These are phyloP conservation scores for Bradysia coprophila DNA, from an alignment of 1,140 invertebrate genomes.

Conservation along the genomic window DNA sequence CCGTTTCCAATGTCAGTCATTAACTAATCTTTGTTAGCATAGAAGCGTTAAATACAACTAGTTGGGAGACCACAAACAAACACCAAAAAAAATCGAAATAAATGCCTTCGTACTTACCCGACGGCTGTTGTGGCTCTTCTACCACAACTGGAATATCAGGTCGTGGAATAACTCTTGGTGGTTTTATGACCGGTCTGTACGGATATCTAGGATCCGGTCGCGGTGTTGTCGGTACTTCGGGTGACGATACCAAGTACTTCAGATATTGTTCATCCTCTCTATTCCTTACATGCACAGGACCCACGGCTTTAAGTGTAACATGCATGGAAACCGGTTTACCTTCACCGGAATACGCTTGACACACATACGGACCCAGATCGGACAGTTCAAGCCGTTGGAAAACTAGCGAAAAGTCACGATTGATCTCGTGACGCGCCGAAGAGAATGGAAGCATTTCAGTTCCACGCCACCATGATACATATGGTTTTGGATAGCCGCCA, in stretches of 20 bases:
- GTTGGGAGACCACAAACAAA: too few species aligned
- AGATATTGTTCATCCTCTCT: conserved; percentile 29
- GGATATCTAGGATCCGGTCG: conserved; percentile 19
- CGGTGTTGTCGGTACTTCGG: conserved; percentile 15
- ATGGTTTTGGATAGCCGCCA: conserved; percentile 59
- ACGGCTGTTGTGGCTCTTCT: too few species aligned
- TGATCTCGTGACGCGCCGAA: conserved; percentile 50
- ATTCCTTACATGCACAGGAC: conserved; percentile 30
- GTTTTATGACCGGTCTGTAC: conserved; percentile 16
- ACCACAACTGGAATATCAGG: not conserved
- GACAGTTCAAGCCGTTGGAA: conserved; percentile 49
- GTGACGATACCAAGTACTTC: conserved; percentile 32
- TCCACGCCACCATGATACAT: conserved; percentile 76
- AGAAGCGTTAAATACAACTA: too few species aligned
- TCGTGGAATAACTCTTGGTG: not conserved
- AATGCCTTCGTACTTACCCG: too few species aligned
- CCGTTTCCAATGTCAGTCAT: too few species aligned
- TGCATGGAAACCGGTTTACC: conserved; percentile 57
- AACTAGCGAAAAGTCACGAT: conserved; percentile 48
- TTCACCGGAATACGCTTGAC: conserved; percentile 69
- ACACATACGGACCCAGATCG: conserved; percentile 66
- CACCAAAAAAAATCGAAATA: too few species aligned
- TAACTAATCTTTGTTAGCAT: too few species aligned
- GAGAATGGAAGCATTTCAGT: conserved; percentile 46
- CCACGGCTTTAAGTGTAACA: conserved; percentile 46